A percentile compares a stretch with the other conserved stretches of the same genome.
phyloP scores from a whole-genome alignment of 2,113 vertebrate genomes.

The Gyps fulvus region DNA sequence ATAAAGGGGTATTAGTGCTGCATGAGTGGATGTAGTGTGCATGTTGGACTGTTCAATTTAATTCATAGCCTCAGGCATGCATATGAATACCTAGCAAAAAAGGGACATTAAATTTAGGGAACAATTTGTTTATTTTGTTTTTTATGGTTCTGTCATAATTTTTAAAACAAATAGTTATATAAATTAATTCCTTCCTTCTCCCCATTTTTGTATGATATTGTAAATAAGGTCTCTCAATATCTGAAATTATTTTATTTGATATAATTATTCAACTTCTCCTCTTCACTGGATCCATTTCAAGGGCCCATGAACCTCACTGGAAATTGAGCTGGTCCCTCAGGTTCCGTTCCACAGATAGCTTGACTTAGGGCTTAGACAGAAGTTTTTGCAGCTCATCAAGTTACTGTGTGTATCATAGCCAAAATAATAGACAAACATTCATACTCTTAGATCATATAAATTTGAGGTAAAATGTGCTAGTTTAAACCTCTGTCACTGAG shows the following conservation, averaged over 20 bases:
- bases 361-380: background rate
- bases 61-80: background rate
- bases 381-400: background rate
- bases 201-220: background rate
- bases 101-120: background rate
- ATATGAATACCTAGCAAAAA: background rate
- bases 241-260: background rate
- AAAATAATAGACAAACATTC: background rate
- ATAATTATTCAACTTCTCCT: background rate
- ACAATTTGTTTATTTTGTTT: background rate
- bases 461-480: background rate
- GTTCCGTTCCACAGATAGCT: background rate
- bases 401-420: background rate
- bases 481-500: background rate
- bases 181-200: background rate
- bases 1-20: background rate
- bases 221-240: background rate
- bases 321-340: background rate
- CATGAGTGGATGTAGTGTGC: background rate
- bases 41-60: background rate
- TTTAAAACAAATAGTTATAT: background rate
- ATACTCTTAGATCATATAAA: background rate
- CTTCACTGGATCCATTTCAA: background rate
- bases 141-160: background rate
- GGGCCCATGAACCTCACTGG: background rate